Evolutionary conservation across 2,797 vertebrate species (phyloP).

Genomic region (Lemur catta): DNA sequence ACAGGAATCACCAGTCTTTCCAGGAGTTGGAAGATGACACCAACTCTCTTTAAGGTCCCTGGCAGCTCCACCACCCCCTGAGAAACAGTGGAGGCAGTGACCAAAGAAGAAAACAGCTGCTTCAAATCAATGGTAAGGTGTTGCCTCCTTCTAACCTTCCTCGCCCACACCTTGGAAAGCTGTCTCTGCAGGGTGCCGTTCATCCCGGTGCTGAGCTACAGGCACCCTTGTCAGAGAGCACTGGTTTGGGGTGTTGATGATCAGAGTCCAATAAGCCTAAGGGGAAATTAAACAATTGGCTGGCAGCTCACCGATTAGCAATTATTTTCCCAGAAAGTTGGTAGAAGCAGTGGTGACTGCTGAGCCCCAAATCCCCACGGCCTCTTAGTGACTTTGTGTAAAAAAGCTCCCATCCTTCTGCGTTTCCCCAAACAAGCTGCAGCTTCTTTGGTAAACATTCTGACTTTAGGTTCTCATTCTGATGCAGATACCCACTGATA

Average conservation of each 20-base stretch:
- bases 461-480: background rate
- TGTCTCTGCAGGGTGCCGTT: background rate
- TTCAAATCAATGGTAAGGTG: background rate
- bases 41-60: background rate
- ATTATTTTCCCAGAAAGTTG: conserved; percentile 71
- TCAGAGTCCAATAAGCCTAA: conserved; percentile 67
- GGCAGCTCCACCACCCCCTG: background rate
- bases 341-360: conserved; percentile 37
- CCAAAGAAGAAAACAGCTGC: background rate
- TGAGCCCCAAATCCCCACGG: conserved; percentile 60
- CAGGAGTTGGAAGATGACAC: background rate
- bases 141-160: background rate
- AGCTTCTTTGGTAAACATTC: background rate
- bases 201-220: background rate
- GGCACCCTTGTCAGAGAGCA: conserved; percentile 41
- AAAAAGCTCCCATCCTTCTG: background rate
- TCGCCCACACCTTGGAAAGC: background rate
- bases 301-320: conserved; percentile 62
- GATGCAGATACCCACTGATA: background rate
- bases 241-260: conserved; percentile 53
- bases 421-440: background rate
- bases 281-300: conserved; percentile 72
- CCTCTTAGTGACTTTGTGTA: conserved; percentile 23
- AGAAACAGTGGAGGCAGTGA: background rate
- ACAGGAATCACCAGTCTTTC: background rate